These are phyloP conservation scores for Neosalanx taihuensis DNA, from an alignment of 2,797 vertebrate genomes.

Conservation along the genomic window DNA sequence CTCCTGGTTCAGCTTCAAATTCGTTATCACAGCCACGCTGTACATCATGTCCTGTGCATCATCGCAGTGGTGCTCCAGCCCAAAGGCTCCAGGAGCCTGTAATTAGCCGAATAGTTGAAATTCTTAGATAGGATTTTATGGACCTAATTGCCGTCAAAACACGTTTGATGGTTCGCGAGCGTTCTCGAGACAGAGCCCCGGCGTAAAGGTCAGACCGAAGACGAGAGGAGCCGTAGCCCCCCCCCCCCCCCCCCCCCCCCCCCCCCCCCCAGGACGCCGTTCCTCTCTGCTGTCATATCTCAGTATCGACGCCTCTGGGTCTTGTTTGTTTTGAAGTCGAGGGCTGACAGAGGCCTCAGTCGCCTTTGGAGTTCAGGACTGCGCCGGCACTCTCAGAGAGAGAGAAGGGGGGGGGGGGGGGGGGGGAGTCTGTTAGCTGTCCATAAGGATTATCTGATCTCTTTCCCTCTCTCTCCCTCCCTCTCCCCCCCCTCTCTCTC, in stretches of 20 bases:
- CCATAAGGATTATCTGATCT: background rate
- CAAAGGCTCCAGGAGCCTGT: conserved; percentile 38
- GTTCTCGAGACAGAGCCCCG: background rate
- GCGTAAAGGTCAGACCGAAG: background rate
- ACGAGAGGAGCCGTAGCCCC: background rate
- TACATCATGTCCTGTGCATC: conserved; percentile 46
- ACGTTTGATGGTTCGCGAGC: background rate
- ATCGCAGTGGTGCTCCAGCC: conserved; percentile 38
- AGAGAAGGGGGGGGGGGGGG: background rate
- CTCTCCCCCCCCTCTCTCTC: background rate
- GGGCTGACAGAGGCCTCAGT: conserved; percentile 17
- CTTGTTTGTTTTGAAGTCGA: conserved; percentile 5
- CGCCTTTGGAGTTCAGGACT: conserved; percentile 5
- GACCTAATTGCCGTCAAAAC: conserved; percentile 8
- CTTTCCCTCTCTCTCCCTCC: background rate
- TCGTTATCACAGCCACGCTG: conserved; percentile 21
- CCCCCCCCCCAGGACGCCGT: background rate
- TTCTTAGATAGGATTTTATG: conserved; percentile 27
- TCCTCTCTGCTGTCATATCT: conserved; percentile 31
- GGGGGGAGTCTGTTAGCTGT: background rate
- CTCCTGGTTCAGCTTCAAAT: conserved; percentile 42
- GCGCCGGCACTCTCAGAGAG: background rate
- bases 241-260: too few species aligned
- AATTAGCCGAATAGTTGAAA: conserved; percentile 47
- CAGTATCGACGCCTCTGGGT: conserved; percentile 31